Evolutionary conservation across 2,888 invertebrate genomes (phyloP), one percentile per base, ranked within the genome.

Genomic region (Scaptomyza caliginosa): DNA sequence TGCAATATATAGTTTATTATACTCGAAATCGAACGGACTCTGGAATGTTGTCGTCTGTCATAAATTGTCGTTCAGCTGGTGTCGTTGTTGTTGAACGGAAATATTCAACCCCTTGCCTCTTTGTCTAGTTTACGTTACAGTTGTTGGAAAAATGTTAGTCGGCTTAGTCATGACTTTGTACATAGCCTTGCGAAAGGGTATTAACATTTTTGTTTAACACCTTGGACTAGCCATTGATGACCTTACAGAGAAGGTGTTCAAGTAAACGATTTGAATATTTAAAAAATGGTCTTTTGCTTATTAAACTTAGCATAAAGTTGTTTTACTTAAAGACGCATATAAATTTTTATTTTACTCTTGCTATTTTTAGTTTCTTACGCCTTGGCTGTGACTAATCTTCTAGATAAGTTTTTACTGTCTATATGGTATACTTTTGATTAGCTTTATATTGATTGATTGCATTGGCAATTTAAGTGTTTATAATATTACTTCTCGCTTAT

Each of bases 1-100:
- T 76, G 77, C 77, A 71, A 54, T 63, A 63, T 34, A 34, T 38
- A 38, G 17, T 38, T 17, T 38, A 19, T 19, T 38, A 38, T 38
- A 38, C 38, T 5, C 30, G 8, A 34, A 34, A 8, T 64, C 42
- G 36, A 64, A 56, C 65, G 36, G 43, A 34, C 36, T 38, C 8
- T 39, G 72, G 72, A 73, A 73, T 76, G 73, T 43, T 16, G 72
- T 38, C 46, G 46, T 46, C 34, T 72, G 56, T 75, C 71, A 69
- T 59, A 75, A 72, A 72, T 70, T 64, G 58, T 50, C 55, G 60
- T 52, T 34, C 16, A 32, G 30, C 30, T 32, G 21, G 2, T 21
- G 32, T 7, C 13, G 32, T 13, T 23, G 23, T 36, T 52, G 38
- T 54, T 50, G 36, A 26, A 17, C 30, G 54, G 49, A 58, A 39